A percentile compares a stretch with the other conserved stretches of the same genome.
These are phyloP conservation scores for Cetonia aurata DNA, from an alignment of 2,888 invertebrate genomes.

Conservation along the genomic window DNA sequence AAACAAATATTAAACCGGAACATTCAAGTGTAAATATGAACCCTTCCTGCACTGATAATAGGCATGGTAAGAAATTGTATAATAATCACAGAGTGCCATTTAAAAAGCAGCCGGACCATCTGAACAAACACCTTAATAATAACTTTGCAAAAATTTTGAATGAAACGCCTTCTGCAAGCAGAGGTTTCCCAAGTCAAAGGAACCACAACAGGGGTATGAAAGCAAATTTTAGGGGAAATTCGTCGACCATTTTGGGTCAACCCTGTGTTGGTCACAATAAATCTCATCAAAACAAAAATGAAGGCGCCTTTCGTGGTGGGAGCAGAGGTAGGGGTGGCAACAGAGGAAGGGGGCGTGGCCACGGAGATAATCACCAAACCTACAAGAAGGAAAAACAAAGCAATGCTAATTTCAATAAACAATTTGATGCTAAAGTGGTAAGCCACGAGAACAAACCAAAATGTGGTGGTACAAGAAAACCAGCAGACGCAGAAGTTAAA, in stretches of 20 bases:
- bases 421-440: background rate
- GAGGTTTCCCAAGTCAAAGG: background rate
- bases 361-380: background rate
- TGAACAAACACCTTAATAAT: background rate
- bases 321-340: constrained; percentile 7
- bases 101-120: background rate
- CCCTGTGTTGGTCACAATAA: background rate
- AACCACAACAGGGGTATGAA: background rate
- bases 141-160: background rate
- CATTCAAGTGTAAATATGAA: constrained; percentile 1
- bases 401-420: background rate
- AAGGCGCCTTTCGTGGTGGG: background rate
- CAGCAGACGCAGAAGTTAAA: no score
- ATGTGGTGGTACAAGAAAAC: background rate
- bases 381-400: background rate
- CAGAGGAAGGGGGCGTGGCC: constrained; percentile 1
- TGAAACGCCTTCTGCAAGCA: background rate
- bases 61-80: background rate
- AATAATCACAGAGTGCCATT: background rate
- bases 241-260: background rate
- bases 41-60: background rate
- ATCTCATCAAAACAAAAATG: background rate
- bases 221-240: background rate
- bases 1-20: background rate
- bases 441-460: background rate